Conservation (phyloP, 2,113 vertebrate genomes). For the Aspiorhynchus laticeps region DNA sequence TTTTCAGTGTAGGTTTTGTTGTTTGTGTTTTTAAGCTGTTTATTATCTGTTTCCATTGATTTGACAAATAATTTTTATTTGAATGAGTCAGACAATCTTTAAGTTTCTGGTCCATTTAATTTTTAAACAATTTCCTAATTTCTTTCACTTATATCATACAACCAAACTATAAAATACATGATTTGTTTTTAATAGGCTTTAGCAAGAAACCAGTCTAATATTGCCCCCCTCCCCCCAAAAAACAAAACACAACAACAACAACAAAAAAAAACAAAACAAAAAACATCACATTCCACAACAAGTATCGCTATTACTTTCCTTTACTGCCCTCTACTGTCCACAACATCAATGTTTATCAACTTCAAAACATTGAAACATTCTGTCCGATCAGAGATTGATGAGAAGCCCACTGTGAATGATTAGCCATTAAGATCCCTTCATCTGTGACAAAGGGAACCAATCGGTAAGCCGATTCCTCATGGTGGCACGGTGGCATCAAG, state of each 20-base stretch:
- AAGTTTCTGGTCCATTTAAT: not conserved
- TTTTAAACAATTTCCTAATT: not conserved
- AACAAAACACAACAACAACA: too few relatives aligned
- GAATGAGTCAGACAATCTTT: not conserved
- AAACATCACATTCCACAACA: slow-evolving; percentile 14
- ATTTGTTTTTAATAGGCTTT: too few relatives aligned
- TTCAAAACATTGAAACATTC: slow-evolving; percentile 16
- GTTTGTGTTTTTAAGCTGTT: not conserved
- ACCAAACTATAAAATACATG: not conserved
- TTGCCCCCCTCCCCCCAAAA: too few relatives aligned
- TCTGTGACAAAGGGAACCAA: slow-evolving; percentile 58
- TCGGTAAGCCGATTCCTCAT: slow-evolving; percentile 47
- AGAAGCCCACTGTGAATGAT: slow-evolving; percentile 46
- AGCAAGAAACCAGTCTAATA: not conserved
- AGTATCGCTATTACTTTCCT: slow-evolving; percentile 7
- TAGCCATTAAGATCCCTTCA: slow-evolving; percentile 54
- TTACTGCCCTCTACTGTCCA: slow-evolving; percentile 68
- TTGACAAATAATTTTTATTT: not conserved
- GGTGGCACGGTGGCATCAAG: slow-evolving; percentile 32
- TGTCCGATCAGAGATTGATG: slow-evolving; percentile 36
- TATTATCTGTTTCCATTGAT: not conserved
- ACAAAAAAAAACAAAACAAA: not conserved
- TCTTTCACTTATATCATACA: not conserved
- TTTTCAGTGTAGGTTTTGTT: not conserved
- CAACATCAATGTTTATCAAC: not conserved